Evolutionary conservation across 1,140 invertebrate genomes (phyloP), one percentile per base, ranked within the genome.

Genomic region (Ceratina australensis): DNA sequence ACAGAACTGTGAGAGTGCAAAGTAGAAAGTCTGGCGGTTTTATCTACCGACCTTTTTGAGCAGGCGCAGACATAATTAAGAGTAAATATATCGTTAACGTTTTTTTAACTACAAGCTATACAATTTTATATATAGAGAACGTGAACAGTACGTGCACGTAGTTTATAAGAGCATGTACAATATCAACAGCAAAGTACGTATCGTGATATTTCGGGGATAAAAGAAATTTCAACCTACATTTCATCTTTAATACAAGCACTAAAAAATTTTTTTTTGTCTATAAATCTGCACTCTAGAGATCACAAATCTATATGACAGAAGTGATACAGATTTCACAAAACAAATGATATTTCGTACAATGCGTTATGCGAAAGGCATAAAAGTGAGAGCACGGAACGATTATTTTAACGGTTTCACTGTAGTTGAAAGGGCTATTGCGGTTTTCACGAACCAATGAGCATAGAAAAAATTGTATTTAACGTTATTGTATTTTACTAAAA

Each of bases 21-120:
- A 16, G 0, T 67, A 54, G 65, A 67, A 67, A 54, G 49, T 54
- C 50, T 7, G 49, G 13, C 24, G 18, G 4, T 33, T 54, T 67
- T 67, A 33, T 67, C 24, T 42, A n/a, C 5, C 64, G 7, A 68
- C 66, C 42, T 68, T 68, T 68, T 57, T 33, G n/a, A 28, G 50
- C 2, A 33, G 20, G 0, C 16, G 33, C 10, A 42, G 0, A 28
- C 3, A n/a, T 42, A 66, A 66, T 66, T n/a, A 33, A 10, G 15
- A 54, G 49, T 66, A 66, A 67, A 67, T 13, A 22, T 20, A 16
- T 65, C 42, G 3, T 24, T 18, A 7, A 52, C n/a, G n/a, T 52
- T 10, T 24, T 33, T 33, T 33, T 33, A 7, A 33, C 33, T 33
- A 33, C 2, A 33, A 2, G 33, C 3, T 33, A 33, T 7, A 7